Conservation (phyloP, 2,113 vertebrate genomes). For the Equus quagga region DNA sequence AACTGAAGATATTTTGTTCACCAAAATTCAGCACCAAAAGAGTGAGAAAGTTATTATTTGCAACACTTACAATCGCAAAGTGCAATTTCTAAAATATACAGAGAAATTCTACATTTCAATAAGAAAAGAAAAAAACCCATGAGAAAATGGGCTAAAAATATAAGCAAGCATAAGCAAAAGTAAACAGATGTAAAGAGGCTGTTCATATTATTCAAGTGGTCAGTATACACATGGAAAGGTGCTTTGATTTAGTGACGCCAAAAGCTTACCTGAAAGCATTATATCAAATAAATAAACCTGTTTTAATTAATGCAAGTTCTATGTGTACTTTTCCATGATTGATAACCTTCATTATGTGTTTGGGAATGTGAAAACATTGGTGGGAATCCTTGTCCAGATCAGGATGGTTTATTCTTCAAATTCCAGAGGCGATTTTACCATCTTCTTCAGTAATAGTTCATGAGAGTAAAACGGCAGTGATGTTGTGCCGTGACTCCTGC, state of each 20-base stretch:
- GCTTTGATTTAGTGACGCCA: not conserved
- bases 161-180: not conserved
- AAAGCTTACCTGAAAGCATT: not conserved
- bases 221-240: not conserved
- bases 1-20: not conserved
- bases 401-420: not conserved
- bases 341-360: not conserved
- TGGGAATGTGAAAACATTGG: not conserved
- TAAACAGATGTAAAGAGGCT: rapidly evolving
- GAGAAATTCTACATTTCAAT: not conserved
- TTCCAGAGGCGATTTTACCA: not conserved
- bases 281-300: not conserved
- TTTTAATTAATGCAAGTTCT: not conserved
- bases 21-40: not conserved
- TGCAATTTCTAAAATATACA: not conserved
- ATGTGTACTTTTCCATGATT: not conserved
- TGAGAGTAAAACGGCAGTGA: not conserved
- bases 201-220: not conserved
- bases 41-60: not conserved
- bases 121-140: not conserved
- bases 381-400: not conserved
- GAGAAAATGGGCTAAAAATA: not conserved
- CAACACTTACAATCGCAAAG: not conserved
- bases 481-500: too few relatives aligned
- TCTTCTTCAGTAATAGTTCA: not conserved